Conservation (phyloP, 2,888 invertebrate genomes). For the Nasonia oneida region DNA sequence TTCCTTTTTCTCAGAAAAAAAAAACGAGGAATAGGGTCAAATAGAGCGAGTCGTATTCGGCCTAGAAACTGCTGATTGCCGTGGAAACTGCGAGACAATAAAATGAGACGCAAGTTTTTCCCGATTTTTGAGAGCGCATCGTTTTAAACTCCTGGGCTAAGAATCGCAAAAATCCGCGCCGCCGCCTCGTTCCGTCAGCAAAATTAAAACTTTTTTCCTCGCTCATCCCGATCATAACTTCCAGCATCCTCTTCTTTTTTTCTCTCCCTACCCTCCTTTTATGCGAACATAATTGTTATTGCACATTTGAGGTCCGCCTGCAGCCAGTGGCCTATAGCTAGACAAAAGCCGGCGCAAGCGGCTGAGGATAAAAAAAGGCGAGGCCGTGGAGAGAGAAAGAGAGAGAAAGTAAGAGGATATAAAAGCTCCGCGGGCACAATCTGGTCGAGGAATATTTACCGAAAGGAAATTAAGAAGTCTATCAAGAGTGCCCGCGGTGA, state of each 20-base stretch:
- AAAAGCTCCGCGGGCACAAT: conserved; percentile 46
- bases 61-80: background rate
- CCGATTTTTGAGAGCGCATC: background rate
- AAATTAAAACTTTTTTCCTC: conserved; percentile 21
- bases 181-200: background rate
- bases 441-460: conserved; percentile 56
- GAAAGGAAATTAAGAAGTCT: conserved; percentile 61
- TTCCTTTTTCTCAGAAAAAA: background rate
- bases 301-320: conserved; percentile 29
- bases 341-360: background rate
- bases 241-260: no score
- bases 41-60: background rate
- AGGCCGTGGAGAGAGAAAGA: background rate
- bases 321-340: background rate
- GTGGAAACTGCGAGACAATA: background rate
- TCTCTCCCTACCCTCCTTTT: background rate
- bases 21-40: no score
- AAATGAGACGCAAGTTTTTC: background rate
- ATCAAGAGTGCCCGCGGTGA: conserved; percentile 49
- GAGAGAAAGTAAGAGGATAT: conserved; percentile 34
- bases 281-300: conserved; percentile 39
- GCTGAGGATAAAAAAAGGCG: background rate
- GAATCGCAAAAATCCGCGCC: background rate
- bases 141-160: background rate
- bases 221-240: conserved; percentile 12